Evolutionary conservation across 2,113 vertebrate genomes (phyloP).

Genomic region (Chamaea fasciata): DNA sequence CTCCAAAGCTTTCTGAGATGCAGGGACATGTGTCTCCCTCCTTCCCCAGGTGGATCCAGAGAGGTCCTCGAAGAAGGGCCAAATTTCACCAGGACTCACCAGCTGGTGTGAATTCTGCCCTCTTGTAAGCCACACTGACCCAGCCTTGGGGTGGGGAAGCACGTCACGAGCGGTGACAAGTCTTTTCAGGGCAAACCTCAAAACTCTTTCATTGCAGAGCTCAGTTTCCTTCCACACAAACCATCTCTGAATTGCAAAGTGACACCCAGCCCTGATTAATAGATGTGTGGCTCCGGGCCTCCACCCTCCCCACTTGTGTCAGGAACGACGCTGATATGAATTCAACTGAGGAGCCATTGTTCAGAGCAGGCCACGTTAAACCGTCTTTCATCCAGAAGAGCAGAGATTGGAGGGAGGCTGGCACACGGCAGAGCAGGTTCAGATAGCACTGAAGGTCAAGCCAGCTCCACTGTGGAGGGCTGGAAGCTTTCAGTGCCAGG

Average conservation of each 20-base stretch:
- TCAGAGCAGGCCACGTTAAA: neutral
- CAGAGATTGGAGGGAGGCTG: neutral
- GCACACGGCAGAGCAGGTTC: neutral
- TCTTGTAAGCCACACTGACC: neutral
- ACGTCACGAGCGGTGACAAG: neutral
- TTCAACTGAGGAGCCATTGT: neutral
- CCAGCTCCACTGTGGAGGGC: neutral
- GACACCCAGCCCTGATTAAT: neutral
- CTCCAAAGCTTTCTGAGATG: neutral
- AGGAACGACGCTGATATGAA: neutral
- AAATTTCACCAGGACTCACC: fast-evolving
- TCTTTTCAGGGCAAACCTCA: neutral
- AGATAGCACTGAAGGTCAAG: neutral
- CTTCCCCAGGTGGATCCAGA: neutral
- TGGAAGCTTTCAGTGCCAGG: neutral
- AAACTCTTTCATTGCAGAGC: neutral
- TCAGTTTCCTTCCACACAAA: neutral
- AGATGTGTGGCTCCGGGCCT: neutral
- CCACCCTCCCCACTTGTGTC: neutral
- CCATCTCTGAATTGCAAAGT: neutral
- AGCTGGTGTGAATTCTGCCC: neutral
- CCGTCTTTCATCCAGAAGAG: neutral
- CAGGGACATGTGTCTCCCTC: neutral
- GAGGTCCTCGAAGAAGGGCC: neutral
- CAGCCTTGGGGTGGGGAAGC: neutral